Percentiles rank a stretch among this genome's conserved stretches.
These are phyloP conservation scores for Bombus impatiens DNA, from an alignment of 1,140 invertebrate species.

Conservation along the genomic window DNA sequence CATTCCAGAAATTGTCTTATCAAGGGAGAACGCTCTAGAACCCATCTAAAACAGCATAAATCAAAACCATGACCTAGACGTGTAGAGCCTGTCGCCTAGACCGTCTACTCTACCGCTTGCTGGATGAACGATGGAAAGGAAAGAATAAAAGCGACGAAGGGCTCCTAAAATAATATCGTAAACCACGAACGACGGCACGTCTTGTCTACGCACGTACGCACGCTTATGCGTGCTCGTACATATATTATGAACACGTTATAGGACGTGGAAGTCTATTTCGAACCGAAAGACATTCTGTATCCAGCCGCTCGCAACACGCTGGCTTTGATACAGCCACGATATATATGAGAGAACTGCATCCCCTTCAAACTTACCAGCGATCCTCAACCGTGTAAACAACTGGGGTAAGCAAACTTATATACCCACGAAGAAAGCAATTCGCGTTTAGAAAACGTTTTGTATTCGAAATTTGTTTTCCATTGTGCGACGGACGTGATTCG, in stretches of 20 bases:
- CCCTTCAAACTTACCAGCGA: conserved; percentile 40
- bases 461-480: no score
- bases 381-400: conserved; percentile 47
- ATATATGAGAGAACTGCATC: conserved; percentile 57
- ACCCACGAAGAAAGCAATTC: no score
- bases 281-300: conserved; percentile 59
- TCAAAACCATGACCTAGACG: conserved; percentile 61
- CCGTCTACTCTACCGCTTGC: not conserved
- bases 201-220: conserved; percentile 22
- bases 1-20: not conserved
- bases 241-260: conserved; percentile 58
- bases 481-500: no score
- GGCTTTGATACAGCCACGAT: conserved; percentile 63
- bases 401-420: not conserved
- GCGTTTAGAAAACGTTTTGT: no score
- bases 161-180: conserved; percentile 64
- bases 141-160: conserved; percentile 9
- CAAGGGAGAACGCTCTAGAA: not conserved
- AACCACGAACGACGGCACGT: conserved; percentile 39
- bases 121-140: conserved; percentile 18
- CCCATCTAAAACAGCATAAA: conserved; percentile 2
- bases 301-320: conserved; percentile 54
- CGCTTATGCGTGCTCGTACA: conserved; percentile 37
- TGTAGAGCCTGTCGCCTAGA: conserved; percentile 21
- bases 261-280: conserved; percentile 69